Conservation (phyloP, 2,888 invertebrate genomes). For the Empis livida region DNA sequence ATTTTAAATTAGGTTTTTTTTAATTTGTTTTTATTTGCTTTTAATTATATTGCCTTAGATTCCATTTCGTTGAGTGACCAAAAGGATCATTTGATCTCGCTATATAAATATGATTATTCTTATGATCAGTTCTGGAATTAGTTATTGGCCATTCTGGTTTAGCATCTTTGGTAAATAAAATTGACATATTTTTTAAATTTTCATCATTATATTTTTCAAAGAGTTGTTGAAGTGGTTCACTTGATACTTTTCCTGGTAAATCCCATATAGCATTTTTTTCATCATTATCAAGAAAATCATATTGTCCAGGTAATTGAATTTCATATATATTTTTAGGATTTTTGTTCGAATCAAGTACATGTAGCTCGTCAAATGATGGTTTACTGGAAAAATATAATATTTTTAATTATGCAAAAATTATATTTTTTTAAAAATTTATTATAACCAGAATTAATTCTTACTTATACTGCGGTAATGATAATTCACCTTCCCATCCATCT, state of each 20-base stretch:
- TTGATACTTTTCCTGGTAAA: conserved; percentile 10
- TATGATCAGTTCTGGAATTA: conserved; percentile 9
- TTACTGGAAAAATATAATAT: not conserved
- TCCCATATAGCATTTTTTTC: conserved; percentile 9
- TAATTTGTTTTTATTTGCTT: not conserved
- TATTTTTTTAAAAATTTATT: no score
- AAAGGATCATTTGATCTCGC: conserved; percentile 33
- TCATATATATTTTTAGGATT: not conserved
- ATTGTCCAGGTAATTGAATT: not conserved
- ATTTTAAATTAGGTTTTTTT: not conserved
- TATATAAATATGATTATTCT: conserved; percentile 23
- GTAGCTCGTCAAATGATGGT: not conserved
- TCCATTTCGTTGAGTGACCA: conserved; percentile 33
- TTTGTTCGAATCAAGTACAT: not conserved
- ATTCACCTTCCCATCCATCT: conserved; percentile 28
- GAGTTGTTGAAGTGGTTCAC: not conserved
- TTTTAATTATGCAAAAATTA: conserved; percentile 5
- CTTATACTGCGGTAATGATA: conserved; percentile 10
- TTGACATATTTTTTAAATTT: conserved; percentile 2
- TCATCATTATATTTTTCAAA: conserved; percentile 3
- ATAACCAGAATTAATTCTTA: no score
- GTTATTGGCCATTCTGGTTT: conserved; percentile 13
- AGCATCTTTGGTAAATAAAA: conserved; percentile 12
- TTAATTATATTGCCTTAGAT: conserved; percentile 16
- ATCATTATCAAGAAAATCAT: not conserved